Conservation (phyloP, 1,140 invertebrate genomes). For the Habropoda laboriosa region DNA sequence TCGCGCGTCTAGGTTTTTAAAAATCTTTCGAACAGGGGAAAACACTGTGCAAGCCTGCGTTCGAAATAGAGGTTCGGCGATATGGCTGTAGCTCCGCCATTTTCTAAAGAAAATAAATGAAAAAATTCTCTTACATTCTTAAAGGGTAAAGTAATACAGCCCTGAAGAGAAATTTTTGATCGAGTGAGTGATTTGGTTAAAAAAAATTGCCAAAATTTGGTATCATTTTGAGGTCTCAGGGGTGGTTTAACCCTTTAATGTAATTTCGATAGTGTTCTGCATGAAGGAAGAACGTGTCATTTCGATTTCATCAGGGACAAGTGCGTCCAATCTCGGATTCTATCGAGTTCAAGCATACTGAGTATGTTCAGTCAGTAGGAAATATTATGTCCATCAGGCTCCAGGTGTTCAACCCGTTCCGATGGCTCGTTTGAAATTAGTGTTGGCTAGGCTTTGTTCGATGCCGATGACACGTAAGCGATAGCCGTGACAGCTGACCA, state of each 20-base stretch:
- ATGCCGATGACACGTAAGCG: conserved; percentile 73
- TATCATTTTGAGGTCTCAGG: neutral
- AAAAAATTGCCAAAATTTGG: too few relatives aligned
- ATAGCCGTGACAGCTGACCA: conserved; percentile 64
- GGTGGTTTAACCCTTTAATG: neutral
- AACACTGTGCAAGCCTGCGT: too few relatives aligned
- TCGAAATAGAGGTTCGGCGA: too few relatives aligned
- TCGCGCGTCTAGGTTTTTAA: too few relatives aligned
- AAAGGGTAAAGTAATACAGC: too few relatives aligned
- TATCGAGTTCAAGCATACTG: conserved; percentile 35
- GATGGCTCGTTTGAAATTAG: conserved; percentile 69
- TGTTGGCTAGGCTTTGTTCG: conserved; percentile 52
- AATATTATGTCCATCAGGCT: conserved; percentile 74
- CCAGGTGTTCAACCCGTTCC: conserved; percentile 64
- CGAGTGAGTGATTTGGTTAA: too few relatives aligned
- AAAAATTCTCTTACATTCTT: too few relatives aligned
- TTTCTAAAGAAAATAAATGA: too few relatives aligned
- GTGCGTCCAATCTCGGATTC: conserved; percentile 61
- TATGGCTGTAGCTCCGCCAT: too few relatives aligned
- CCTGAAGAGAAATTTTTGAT: too few relatives aligned
- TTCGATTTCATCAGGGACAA: conserved; percentile 66
- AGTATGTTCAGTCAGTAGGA: conserved; percentile 58
- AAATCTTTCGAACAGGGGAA: too few relatives aligned
- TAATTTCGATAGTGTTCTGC: neutral
- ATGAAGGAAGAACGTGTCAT: conserved; percentile 3